Base-by-base conservation (phyloP, 2,888 invertebrate species). In the Palloptera scutellata region DNA sequence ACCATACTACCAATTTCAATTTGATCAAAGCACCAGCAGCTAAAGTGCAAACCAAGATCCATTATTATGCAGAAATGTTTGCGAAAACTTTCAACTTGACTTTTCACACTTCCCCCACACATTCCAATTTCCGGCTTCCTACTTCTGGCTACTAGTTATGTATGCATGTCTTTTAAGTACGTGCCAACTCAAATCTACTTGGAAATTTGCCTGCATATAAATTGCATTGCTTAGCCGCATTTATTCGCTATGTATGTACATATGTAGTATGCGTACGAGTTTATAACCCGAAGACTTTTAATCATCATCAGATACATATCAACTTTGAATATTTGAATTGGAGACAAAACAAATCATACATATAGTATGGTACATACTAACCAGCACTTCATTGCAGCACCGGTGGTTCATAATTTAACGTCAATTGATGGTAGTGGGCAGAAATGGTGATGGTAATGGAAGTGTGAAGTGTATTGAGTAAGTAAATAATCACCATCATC, bases 41-140 rank as follows among this genome's bases (percentile, higher is more conserved):
- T 19, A 58, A 42, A 45, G 48, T 57, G 61, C 65, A 42, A 61
- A 61, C 62, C 55, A 68, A 68, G 64, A 70, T 74, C 71, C 73
- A 72, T 74, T 75, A 70, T 72, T 73, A 74, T 72, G 68, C 73
- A 62, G 66, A 71, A 71, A 67, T 73, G 69, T 73, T 73, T 70
- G 69, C 66, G 59, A 58, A 72, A 74, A 73, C 71, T 73, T 71
- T 66, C 67, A 72, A 73, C 72, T 73, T 72, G 74, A 75, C 74
- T 72, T 70, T 72, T 75, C 73, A 74, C 74, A 73, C 74, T 71
- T 73, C 66, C 64, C 60, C 69, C 61, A 65, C 61, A 65, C 67
- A 48, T 60, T 61, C 67, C 12, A 48, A 8, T 13, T 4, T 15
- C 48, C 13, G n/a, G 48, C 15, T 30, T 6, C 19, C 11, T 15